Base-by-base conservation (phyloP, 2,797 vertebrate species). In the Acomys russatus region DNA sequence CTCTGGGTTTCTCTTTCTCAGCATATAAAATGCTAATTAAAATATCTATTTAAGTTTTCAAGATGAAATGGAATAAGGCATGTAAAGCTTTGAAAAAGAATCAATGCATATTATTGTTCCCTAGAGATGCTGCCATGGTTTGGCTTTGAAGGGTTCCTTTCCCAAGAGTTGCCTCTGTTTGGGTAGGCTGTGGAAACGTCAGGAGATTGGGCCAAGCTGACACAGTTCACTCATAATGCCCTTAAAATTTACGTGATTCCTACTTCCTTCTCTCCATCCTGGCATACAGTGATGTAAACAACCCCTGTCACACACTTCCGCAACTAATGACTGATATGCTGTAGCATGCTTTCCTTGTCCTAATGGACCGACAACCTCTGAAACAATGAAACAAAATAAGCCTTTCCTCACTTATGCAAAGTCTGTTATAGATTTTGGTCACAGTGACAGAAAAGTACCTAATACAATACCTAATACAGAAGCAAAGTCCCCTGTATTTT, bases 11-110 rank as follows among this genome's bases (percentile, higher is more conserved):
- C 61, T 79, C 59, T 66, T 90, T 61, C 9, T 56, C 71, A 28
- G 76, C 82, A 85, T 8, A 86, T 49, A 84, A 96, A 94, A 77
- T n/a, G 14, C 8, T 9, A 87, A 61, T 49, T 86, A 17, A 93
- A 87, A 86, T 92, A 88, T 28, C 7, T 49, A 85, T 2, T 61
- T 89, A 15, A 68, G 35, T 78, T 83, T 3, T 86, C 54, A 96
- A 85, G 7, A 88, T 33, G 6, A 97, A 92, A 38, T 68, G 7
- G 44, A 66, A 73, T 1, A 68, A 82, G 23, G 22, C 3, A 92
- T 85, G 0, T 86, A 76, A 92, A 80, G 84, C 85, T 3, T n/a
- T 12, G 78, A 79, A 77, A 92, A 94, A 30, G 2, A 4, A 38
- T 79, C n/a, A 87, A 64, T 83, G 54, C 25, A 77, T 66, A 38